A percentile compares a stretch with the other conserved stretches of the same genome.
These are phyloP conservation scores for Macrophya annulata DNA, from an alignment of 2,888 invertebrate genomes.

Conservation along the genomic window DNA sequence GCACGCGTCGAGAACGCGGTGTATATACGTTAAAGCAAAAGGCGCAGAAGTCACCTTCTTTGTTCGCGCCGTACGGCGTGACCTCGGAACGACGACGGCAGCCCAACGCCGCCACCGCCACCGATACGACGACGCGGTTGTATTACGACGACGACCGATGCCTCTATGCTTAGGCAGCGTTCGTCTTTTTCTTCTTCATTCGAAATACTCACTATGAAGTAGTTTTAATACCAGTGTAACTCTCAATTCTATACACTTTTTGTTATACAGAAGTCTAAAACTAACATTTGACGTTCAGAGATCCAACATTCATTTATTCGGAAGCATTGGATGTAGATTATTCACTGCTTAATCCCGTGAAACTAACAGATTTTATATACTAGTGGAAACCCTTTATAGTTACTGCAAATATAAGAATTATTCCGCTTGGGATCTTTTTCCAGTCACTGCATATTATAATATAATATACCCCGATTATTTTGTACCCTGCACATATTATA, in stretches of 20 bases:
- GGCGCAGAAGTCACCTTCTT: constrained; percentile 57
- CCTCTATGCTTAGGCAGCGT: constrained; percentile 14
- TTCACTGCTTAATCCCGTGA: background rate
- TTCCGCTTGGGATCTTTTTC: too few relatives aligned
- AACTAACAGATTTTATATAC: background rate
- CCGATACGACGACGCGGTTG: background rate
- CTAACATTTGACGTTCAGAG: background rate
- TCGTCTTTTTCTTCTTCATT: background rate
- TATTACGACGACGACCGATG: constrained; percentile 1
- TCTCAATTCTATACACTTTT: background rate
- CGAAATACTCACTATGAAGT: constrained; percentile 3
- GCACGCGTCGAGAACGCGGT: constrained; percentile 37
- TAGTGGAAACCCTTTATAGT: too few relatives aligned
- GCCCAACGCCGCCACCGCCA: constrained; percentile 19
- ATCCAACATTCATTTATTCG: background rate
- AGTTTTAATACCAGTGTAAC: background rate
- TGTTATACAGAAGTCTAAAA: background rate
- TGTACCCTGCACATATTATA: too few relatives aligned
- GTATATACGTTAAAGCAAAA: constrained; percentile 36
- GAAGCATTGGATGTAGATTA: background rate
- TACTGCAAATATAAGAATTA: background rate
- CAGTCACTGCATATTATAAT: too few relatives aligned
- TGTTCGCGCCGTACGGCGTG: constrained; percentile 56
- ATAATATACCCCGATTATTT: too few relatives aligned
- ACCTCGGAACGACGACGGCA: constrained; percentile 45